These are phyloP conservation scores for Entosphenus tridentatus DNA, from an alignment of 2,113 vertebrate genomes.

Conservation along the genomic window DNA sequence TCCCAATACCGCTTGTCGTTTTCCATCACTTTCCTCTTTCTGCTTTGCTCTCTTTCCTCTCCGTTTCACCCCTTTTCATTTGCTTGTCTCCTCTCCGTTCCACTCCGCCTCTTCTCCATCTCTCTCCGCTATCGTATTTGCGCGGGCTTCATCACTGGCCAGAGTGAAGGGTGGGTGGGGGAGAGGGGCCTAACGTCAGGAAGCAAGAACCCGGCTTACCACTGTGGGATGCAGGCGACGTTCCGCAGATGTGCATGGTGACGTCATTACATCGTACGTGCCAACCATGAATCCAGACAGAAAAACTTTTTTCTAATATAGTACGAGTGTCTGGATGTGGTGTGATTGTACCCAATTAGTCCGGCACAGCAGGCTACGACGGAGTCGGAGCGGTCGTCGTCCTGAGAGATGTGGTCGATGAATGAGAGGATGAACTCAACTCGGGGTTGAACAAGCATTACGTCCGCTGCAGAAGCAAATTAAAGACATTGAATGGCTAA, in stretches of 20 bases:
- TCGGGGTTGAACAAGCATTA: slow-evolving; percentile 88
- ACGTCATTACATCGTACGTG: too few relatives aligned
- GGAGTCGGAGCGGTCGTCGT: slow-evolving; percentile 79
- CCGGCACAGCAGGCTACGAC: slow-evolving; percentile 79
- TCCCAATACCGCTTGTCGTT: neutral
- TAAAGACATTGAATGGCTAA: neutral
- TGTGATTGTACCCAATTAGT: slow-evolving; percentile 45
- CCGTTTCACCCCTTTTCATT: neutral
- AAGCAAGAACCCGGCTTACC: too few relatives aligned
- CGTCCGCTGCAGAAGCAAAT: slow-evolving; percentile 35
- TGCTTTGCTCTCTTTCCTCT: neutral
- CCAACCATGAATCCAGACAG: too few relatives aligned
- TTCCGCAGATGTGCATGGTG: too few relatives aligned
- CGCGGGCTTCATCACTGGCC: too few relatives aligned
- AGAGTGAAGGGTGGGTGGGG: too few relatives aligned
- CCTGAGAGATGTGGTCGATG: slow-evolving; percentile 87
- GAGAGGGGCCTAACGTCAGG: too few relatives aligned
- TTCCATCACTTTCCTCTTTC: neutral
- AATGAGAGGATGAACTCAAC: slow-evolving; percentile 96
- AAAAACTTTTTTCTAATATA: too few relatives aligned
- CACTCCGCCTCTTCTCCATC: neutral
- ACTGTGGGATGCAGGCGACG: too few relatives aligned
- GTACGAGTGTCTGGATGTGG: too few relatives aligned
- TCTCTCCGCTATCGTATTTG: too few relatives aligned
- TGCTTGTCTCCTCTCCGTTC: neutral